phyloP scores from a whole-genome alignment of 2,113 vertebrate genomes.

The Gobio gobio region DNA sequence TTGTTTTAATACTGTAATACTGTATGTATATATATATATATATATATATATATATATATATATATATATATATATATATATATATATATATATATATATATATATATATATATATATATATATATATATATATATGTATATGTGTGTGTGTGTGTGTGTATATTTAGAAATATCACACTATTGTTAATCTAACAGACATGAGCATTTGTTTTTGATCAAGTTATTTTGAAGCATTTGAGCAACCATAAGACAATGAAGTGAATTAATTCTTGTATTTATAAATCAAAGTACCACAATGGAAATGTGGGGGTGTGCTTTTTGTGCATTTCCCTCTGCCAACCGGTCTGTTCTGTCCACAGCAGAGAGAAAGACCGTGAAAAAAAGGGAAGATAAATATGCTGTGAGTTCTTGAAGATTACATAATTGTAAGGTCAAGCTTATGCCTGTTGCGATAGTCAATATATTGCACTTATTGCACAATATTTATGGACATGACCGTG shows the following conservation, averaged over 20 bases:
- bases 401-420: slow-evolving; percentile 56
- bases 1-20: no score
- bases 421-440: slow-evolving; percentile 59
- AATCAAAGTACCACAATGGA: background rate
- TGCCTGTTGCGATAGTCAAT: no score
- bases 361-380: slow-evolving; percentile 40
- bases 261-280: background rate
- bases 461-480: no score
- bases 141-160: no score
- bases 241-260: background rate
- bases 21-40: no score
- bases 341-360: slow-evolving; percentile 64
- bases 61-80: no score
- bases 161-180: background rate
- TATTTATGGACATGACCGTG: no score
- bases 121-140: no score
- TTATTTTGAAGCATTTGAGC: background rate
- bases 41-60: no score
- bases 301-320: slow-evolving; percentile 13
- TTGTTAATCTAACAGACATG: background rate
- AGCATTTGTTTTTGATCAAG: background rate
- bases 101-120: no score
- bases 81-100: no score
- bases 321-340: slow-evolving; percentile 63
- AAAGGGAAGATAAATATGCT: slow-evolving; percentile 41